Base-by-base conservation (phyloP, 2,113 vertebrate genomes). In the Myotis brandtii region DNA sequence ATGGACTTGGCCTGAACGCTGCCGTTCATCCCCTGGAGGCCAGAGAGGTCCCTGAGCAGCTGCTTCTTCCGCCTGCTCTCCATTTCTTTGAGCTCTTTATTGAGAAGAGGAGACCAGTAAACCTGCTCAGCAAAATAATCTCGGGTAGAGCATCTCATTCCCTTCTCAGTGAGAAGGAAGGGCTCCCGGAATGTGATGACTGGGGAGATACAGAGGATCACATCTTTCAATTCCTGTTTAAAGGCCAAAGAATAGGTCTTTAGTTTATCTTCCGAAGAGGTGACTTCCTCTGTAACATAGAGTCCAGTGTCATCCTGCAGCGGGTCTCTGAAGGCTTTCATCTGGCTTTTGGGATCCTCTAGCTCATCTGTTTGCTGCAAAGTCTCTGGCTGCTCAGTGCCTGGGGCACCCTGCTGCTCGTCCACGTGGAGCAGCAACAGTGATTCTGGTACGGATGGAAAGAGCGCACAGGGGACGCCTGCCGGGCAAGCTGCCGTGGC, bases 101-200 rank as follows among this genome's bases (percentile, higher is more conserved):
- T 99, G 67, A 99, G 99, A 18, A 99, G 99, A 64, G 99, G 99
- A 90, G 99, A 99, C 75, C 99, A 98, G 95, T 99, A 99, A 69
- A 99, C 99, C 97, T 99, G 99, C 83, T 99, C 99, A 0, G 99
- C 99, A 96, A 99, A 99, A 97, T 99, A 99, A 12, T 99, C 99
- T 75, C 99, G 98, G 88, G 99, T 99, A 75, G 99, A 99, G 92
- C 99, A 99, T 43, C 98, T 98, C 98, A 99, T 99, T 30, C 99
- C 99, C 14, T 98, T 98, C 5, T 98, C 98, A 0, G 98, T 99
- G 81, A 99, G 98, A 62, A 99, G 98, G 96, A 99, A 99, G 0
- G 99, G 99, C 84, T 99, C 99, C 43, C 98, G 98, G 90, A 99
- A 99, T 1, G 98, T 98, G 97, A 99, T 99, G 75, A 99, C 99